Base-by-base conservation (phyloP, 2,888 invertebrate species). In the Lithosia quadra region DNA sequence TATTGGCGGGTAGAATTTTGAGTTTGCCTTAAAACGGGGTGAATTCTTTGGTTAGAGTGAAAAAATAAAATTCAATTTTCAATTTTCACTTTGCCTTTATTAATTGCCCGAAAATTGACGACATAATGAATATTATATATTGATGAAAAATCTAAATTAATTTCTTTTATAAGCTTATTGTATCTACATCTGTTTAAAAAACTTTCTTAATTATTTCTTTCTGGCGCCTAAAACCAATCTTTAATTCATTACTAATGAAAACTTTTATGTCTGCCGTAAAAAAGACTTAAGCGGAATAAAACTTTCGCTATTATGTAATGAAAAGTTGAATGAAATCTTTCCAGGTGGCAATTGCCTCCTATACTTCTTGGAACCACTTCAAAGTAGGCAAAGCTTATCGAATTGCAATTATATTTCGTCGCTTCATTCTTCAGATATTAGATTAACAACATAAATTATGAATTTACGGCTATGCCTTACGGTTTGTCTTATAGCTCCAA, bases 201-300 rank as follows among this genome's bases (percentile, higher is more conserved):
- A 28, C 53, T 55, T 55, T 39, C 39, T 10, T 57, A 43, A 43
- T 18, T 43, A 18, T 18, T 49, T 1, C 18, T 49, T 49, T n/a
- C n/a, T n/a, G 8, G 18, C 7, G 18, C 7, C 18, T 43, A 15
- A 5, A 43, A 43, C 43, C 43, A 18, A 43, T 36, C 22, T 53
- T 18, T 13, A 43, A 60, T 56, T 39, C 43, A 58, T 21, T 11
- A 49, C 49, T 57, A 57, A 39, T 43, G 43, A 43, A 60, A 57
- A 43, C 63, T 56, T 56, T 63, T n/a, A 39, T 57, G 7, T 43
- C 5, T 8, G n/a, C n/a, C n/a, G 11, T 18, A 63, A 63, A 34
- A 55, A 22, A 24, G n/a, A 9, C 55, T 9, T 63, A 39, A 34
- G 22, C 9, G 36, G 49, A 36, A 18, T 2, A 10, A n/a, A 24